Base-by-base conservation (phyloP, 2,113 vertebrate genomes). In the Ceuthmochares aereus region DNA sequence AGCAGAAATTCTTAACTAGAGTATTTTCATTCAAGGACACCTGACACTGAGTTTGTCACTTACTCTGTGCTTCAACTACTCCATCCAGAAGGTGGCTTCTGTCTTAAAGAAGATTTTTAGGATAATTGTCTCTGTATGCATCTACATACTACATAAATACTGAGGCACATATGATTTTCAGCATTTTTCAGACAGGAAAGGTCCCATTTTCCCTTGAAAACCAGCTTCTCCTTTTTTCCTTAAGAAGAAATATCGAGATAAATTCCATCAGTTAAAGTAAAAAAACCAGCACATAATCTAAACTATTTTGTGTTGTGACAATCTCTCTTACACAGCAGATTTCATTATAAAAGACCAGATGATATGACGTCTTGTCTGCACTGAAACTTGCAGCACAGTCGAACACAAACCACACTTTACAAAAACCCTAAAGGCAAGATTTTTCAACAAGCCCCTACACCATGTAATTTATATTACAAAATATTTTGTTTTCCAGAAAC, bases 61-160 rank as follows among this genome's bases (percentile, higher is more conserved):
- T 77, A n/a, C 20, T 37, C 87, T 1, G 0, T 43, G 54, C 86
- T 62, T 54, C 68, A 29, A 2, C 32, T 21, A 7, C 91, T 87
- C 69, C 84, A 42, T 34, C 77, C 58, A 30, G 80, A 84, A 34
- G 34, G 52, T 30, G 76, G 83, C 62, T 85, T 37, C 54, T 37
- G 32, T 4, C 67, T 55, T 27, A 29, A 15, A 42, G 66, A 62
- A 34, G 1, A 1, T 22, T 75, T 45, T 62, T 25, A 54, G 42
- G 47, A 70, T 13, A 20, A 43, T 8, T 40, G 10, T 52, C 34
- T 66, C 76, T 1, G 0, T 42, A n/a, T 23, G 32, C 9, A 6
- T 4, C 60, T 54, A 49, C 40, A 32, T 7, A 32, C n/a, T 40
- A 75, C 47, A n/a, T 43, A 6, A 49, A 47, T 15, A 20, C 51